These are phyloP conservation scores for Stenotaenia linearis DNA, from an alignment of 2,888 invertebrate genomes.

Conservation along the genomic window DNA sequence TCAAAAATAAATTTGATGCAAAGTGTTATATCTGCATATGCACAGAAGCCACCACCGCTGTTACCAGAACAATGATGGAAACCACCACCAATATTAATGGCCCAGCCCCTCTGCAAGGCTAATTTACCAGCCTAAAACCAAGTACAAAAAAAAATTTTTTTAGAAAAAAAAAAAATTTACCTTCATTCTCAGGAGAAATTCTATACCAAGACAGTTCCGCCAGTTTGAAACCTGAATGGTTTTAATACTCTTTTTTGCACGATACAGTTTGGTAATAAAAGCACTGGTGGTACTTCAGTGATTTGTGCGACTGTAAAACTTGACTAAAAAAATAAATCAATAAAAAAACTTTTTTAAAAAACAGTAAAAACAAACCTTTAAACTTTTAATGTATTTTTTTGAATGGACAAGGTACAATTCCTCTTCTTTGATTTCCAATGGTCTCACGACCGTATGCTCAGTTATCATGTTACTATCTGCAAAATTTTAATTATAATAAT, in stretches of 20 bases:
- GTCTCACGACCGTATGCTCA: slow-evolving; percentile 59
- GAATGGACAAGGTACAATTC: slow-evolving; percentile 73
- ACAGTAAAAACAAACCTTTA: slow-evolving; percentile 51
- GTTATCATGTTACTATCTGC: slow-evolving; percentile 59
- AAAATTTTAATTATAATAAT: slow-evolving; percentile 41
- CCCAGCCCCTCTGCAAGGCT: slow-evolving; percentile 76
- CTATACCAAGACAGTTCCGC: slow-evolving; percentile 65
- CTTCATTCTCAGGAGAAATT: background rate
- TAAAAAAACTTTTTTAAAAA: background rate
- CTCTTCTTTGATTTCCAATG: slow-evolving; percentile 63
- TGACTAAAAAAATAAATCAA: slow-evolving; percentile 56
- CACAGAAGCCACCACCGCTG: slow-evolving; percentile 79
- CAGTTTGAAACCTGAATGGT: slow-evolving; percentile 75
- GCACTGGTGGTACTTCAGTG: slow-evolving; percentile 68
- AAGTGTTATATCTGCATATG: slow-evolving; percentile 82
- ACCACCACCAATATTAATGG: slow-evolving; percentile 84
- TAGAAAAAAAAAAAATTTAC: background rate
- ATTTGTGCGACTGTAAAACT: slow-evolving; percentile 72
- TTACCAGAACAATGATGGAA: slow-evolving; percentile 80
- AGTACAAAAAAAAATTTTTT: background rate
- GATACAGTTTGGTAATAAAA: slow-evolving; percentile 67
- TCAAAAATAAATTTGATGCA: slow-evolving; percentile 63
- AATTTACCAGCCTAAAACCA: slow-evolving; percentile 62
- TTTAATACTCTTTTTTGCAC: slow-evolving; percentile 68
- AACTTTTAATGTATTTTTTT: slow-evolving; percentile 63